Base-by-base conservation (phyloP, 2,113 vertebrate genomes). In the Clarias gariepinus region DNA sequence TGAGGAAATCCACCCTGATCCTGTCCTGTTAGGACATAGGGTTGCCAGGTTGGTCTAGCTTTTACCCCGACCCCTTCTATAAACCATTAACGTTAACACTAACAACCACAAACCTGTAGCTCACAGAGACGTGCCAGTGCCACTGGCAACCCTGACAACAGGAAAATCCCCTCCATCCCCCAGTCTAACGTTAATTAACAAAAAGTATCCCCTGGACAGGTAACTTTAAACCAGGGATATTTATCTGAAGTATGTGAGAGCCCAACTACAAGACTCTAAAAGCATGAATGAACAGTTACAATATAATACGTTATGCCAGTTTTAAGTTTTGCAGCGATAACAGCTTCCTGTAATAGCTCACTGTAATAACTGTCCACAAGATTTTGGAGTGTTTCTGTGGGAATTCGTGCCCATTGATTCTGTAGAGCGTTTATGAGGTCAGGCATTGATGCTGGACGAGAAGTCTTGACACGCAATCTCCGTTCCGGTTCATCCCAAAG, bases 71-170 rank as follows among this genome's bases (percentile, higher is more conserved):
- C n/a, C 1, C 4, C 3, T 47, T 30, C 7, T 3, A 30, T 36
- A 10, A 80, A 60, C 0, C 15, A 11, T 2, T 8, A 60, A 79
- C 8, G 28, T 19, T 23, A 1, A 15, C 7, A 1, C 15, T 1
- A 79, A 47, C 47, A 8, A 47, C 47, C 47, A 47, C 47, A 0
- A 47, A 47, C 47, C 47, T 47, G 47, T 47, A 47, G 8, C 11
- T 36, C 30, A 60, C 1, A 0, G 5, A 60, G 30, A 60, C 19
- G 0, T 36, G 8, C 77, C 77, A 33, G 0, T 9, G 12, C 13
- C n/a, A 60, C 12, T 79, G 77, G 78, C 78, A 81, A 81, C 78
- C 78, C 55, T 79, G 16, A 19, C n/a, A 5, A 79, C 1, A 23
- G 12, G 76, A 55, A 55, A 33, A 28, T 6, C 1, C 55, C 30